These are phyloP conservation scores for Erannis defoliaria DNA, from an alignment of 2,888 invertebrate genomes.

Conservation along the genomic window DNA sequence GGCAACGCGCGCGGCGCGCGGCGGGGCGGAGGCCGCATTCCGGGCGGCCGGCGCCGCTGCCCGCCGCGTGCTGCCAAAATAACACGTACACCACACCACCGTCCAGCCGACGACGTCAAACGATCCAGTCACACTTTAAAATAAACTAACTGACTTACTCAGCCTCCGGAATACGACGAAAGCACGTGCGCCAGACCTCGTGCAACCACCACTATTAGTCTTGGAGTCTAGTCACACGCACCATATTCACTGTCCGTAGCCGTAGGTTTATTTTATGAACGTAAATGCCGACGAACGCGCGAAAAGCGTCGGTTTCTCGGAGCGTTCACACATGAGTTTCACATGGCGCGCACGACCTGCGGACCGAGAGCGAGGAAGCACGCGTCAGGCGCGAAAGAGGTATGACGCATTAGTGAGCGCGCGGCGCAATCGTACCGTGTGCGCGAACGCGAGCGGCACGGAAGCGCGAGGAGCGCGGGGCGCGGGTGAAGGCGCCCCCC, in stretches of 20 bases:
- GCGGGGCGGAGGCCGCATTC: slow-evolving; percentile 82
- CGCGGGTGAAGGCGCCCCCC: slow-evolving; percentile 63
- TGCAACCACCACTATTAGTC: slow-evolving; percentile 57
- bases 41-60: slow-evolving; percentile 71
- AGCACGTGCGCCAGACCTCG: slow-evolving; percentile 77
- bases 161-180: slow-evolving; percentile 60
- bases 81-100: slow-evolving; percentile 70
- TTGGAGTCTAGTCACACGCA: slow-evolving; percentile 65
- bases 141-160: slow-evolving; percentile 81
- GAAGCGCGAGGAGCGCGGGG: slow-evolving; percentile 61
- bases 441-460: slow-evolving; percentile 72
- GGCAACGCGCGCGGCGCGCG: slow-evolving; percentile 64
- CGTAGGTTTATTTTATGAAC: slow-evolving; percentile 8
- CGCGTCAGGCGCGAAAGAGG: slow-evolving; percentile 76
- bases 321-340: slow-evolving; percentile 75
- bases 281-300: background rate
- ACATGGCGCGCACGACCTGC: slow-evolving; percentile 81
- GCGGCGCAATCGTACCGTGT: slow-evolving; percentile 77
- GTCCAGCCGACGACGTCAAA: slow-evolving; percentile 59
- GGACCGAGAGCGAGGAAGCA: slow-evolving; percentile 57
- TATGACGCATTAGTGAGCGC: slow-evolving; percentile 86
- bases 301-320: slow-evolving; percentile 31
- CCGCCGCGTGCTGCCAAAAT: slow-evolving; percentile 74
- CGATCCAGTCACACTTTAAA: slow-evolving; percentile 77
- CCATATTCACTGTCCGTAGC: slow-evolving; percentile 73